Evolutionary conservation across 2,797 vertebrate species (phyloP), one percentile per base, ranked within the genome.

Genomic region (Stomatorhinus walkeri): DNA sequence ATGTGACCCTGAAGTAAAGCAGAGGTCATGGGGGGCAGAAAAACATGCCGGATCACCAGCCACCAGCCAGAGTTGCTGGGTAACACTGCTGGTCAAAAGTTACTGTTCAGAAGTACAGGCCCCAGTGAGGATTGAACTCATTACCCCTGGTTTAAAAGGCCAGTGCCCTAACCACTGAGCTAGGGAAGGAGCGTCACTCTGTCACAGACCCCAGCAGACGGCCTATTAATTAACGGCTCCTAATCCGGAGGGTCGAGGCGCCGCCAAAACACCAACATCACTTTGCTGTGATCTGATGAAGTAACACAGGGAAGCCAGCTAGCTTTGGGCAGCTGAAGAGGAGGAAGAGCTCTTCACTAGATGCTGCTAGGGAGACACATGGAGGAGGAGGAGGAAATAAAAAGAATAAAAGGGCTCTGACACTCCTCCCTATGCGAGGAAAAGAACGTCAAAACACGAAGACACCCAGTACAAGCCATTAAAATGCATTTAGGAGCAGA

Each of bases 111-210:
- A 51, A 51, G 12, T 3, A 51, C 49, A 51, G 49, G 49, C 49
- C 12, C 12, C 49, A 19, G 16, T 1, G 1, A n/a, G 2, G 4
- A 54, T 1, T 54, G 52, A 54, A 54, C 16, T 54, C 1, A 0
- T 4, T 4, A 54, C 4, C 14, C 0, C 16, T 92, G 91, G 91
- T 93, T 92, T 92, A 92, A 91, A 92, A 94, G 91, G 90, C 91
- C 92, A 93, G 90, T 90, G 91, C 93, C 93, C 92, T 94, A 93
- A 91, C 91, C 92, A 92, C 93, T 93, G 92, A 94, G 92, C 92
- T 92, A 72, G 0, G 2, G 24, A 72, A 36, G 64, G 64, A 72
- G 12, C 1, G 3, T 32, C 61, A 12, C 3, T 36, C 1, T 16
- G 64, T 54, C 14, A 36, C 12, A 76, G 1, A 7, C 28, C 28